These are phyloP conservation scores for Drosophila barbarae DNA, from an alignment of 2,888 invertebrate genomes.

Conservation along the genomic window DNA sequence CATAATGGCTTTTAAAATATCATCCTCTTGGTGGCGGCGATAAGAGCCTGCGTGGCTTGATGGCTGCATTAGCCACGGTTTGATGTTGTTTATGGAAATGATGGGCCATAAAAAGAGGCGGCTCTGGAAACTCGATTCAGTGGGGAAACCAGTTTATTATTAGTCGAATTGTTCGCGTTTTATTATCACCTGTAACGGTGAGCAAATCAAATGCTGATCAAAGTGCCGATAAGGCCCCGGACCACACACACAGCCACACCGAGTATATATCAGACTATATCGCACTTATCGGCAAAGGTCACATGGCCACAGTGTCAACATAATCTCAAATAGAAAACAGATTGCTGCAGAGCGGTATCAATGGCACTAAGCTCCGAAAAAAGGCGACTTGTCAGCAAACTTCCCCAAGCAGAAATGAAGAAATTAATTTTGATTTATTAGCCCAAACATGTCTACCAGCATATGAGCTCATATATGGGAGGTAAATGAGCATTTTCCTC, in stretches of 20 bases:
- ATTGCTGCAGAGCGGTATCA: constrained; percentile 34
- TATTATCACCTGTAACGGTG: constrained; percentile 44
- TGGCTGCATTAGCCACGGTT: constrained; percentile 57
- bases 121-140: constrained; percentile 27
- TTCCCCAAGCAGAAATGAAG: constrained; percentile 38
- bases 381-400: constrained; percentile 13
- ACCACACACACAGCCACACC: constrained; percentile 29
- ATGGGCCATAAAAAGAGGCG: constrained; percentile 13
- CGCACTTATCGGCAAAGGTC: constrained; percentile 54
- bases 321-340: constrained; percentile 28
- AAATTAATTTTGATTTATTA: constrained; percentile 68
- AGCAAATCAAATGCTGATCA: constrained; percentile 32
- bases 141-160: constrained; percentile 30
- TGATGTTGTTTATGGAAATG: constrained; percentile 23
- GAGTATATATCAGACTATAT: constrained; percentile 18
- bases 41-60: constrained; percentile 46
- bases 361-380: constrained; percentile 12
- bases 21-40: constrained; percentile 34
- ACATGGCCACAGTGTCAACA: constrained; percentile 23
- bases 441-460: constrained; percentile 39
- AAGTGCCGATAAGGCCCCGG: constrained; percentile 45
- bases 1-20: constrained; percentile 44
- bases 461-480: constrained; percentile 18
- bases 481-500: constrained; percentile 31
- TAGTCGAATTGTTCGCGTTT: constrained; percentile 33